phyloP scores from a whole-genome alignment of 2,888 invertebrate species.

The Lepeophtheirus nordmannii region DNA sequence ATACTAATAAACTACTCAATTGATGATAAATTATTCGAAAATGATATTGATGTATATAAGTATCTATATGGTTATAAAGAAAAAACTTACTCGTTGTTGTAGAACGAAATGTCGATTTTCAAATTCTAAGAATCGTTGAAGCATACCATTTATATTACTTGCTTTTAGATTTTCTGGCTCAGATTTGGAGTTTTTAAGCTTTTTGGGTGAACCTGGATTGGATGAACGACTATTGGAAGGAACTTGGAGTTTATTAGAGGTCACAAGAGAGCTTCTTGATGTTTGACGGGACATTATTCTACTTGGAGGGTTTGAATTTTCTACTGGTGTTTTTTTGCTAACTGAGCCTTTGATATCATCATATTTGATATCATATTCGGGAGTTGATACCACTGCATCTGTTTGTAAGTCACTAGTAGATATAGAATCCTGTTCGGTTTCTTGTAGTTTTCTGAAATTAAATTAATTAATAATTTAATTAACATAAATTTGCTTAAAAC shows the following conservation, averaged over 20 bases:
- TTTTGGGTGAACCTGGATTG: not conserved
- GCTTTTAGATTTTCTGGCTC: not conserved
- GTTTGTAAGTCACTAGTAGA: too few relatives aligned
- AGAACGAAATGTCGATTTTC: not conserved
- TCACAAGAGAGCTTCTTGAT: not conserved
- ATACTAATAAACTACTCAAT: not conserved
- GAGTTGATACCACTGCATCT: too few relatives aligned
- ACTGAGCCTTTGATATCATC: too few relatives aligned
- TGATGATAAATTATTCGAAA: not conserved
- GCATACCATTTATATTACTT: not conserved
- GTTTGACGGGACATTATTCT: not conserved
- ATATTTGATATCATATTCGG: too few relatives aligned
- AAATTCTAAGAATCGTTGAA: not conserved
- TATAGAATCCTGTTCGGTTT: too few relatives aligned
- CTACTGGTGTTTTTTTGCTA: not conserved
- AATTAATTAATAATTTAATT: too few relatives aligned
- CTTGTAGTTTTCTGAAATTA: too few relatives aligned
- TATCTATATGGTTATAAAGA: not conserved
- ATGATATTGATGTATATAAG: not conserved
- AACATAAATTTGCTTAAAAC: too few relatives aligned
- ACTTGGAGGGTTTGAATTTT: not conserved
- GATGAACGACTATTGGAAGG: not conserved
- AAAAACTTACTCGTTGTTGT: not conserved
- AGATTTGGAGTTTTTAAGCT: not conserved
- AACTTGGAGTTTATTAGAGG: not conserved